Percentiles rank a stretch among this genome's conserved stretches.
These are phyloP conservation scores for Labeo catla DNA, from an alignment of 2,113 vertebrate species.

Conservation along the genomic window DNA sequence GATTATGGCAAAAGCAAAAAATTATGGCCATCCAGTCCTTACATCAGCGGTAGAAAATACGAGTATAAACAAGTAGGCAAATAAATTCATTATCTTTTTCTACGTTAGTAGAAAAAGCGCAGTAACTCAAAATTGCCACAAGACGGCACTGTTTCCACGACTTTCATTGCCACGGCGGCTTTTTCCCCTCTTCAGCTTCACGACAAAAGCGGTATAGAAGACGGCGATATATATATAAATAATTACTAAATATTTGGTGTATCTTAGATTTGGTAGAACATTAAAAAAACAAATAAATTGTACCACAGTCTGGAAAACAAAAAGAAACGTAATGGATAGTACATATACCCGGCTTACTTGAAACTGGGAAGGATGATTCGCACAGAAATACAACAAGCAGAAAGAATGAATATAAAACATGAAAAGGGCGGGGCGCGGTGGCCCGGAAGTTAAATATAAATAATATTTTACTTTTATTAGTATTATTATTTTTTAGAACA, in stretches of 20 bases:
- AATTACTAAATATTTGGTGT: neutral
- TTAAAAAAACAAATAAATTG: neutral
- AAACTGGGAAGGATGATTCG: neutral
- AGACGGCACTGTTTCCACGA: neutral
- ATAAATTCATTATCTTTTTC: too few relatives aligned
- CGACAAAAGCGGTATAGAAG: neutral
- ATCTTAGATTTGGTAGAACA: neutral
- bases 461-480: neutral
- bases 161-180: neutral
- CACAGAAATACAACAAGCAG: neutral
- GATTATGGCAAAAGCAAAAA: neutral
- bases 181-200: too few relatives aligned
- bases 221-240: neutral
- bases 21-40: neutral
- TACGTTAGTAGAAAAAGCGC: neutral
- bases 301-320: neutral
- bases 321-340: neutral
- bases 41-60: neutral
- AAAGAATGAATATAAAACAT: too few relatives aligned
- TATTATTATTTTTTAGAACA: too few relatives aligned
- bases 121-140: neutral
- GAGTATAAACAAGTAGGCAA: neutral
- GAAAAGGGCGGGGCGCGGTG: too few relatives aligned
- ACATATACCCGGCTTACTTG: neutral
- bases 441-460: neutral